Base-by-base conservation (phyloP, 2,888 invertebrate species). In the Fabriciana adippe region DNA sequence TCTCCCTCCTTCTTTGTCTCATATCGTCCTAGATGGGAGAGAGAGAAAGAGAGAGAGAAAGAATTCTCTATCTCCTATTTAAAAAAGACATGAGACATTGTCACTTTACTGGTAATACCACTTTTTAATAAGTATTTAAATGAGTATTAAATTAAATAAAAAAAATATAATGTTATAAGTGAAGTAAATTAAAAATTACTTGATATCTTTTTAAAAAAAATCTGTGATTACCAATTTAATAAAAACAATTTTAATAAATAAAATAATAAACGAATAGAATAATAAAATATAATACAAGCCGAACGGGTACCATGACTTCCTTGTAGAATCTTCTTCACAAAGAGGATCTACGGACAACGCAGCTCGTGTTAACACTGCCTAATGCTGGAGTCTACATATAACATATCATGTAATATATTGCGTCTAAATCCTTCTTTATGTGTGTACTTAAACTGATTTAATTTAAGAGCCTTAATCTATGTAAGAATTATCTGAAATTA, bases 281-380 rank as follows among this genome's bases (percentile, higher is more conserved):
- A 48, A 50, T 18, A 6, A 57, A 55, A 55, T 48, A 45, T 14
- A 21, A 15, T 15, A 2, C 35, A 41, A 55, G 65, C 65, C 54
- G 69, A 69, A 64, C 54, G 54, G 41, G 69, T 26, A 67, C 31
- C 4, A 50, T 14, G 26, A 50, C 60, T 64, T 56, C 35, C 61
- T 60, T 69, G 57, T 60, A 69, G 66, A 62, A 64, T 64, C 69
- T 63, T 72, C 72, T 69, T 69, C 64, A 62, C 69, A 64, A 68
- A 51, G 59, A 62, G 71, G 69, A 70, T 66, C 70, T 65, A 68
- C 67, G 69, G 62, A 63, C 73, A 71, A 70, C 68, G 69, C 56
- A 63, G 74, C 68, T 72, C 73, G 70, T 76, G 73, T 74, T 72
- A 76, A 71, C 74, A 73, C 72, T 68, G 70, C 68, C 74, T 75